Conservation (phyloP, 2,888 invertebrate genomes). For the Aquatica leii region DNA sequence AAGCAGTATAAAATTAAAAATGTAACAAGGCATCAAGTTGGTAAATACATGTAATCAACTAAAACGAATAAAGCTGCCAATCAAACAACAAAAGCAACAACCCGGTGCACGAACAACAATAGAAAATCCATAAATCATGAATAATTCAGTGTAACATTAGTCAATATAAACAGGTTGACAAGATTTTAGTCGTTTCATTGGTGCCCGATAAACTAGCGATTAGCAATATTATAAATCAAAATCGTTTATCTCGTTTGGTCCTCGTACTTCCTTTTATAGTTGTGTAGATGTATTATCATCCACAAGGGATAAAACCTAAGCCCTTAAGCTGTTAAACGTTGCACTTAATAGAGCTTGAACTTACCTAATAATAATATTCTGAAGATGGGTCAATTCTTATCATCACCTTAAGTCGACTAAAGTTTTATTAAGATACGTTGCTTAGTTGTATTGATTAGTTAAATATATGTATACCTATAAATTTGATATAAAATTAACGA, state of each 20-base stretch:
- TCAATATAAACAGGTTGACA: conserved; percentile 30
- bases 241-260: conserved; percentile 16
- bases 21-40: too few relatives aligned
- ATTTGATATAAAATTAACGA: too few relatives aligned
- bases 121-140: conserved; percentile 26
- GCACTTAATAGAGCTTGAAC: conserved; percentile 21
- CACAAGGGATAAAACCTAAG: conserved; percentile 25
- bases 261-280: conserved; percentile 9
- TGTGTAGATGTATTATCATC: conserved; percentile 22
- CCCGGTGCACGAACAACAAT: conserved; percentile 17
- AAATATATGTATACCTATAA: too few relatives aligned
- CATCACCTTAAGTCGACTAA: conserved; percentile 13
- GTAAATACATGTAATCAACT: not conserved
- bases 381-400: conserved; percentile 21
- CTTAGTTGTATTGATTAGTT: too few relatives aligned
- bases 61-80: not conserved
- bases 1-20: too few relatives aligned
- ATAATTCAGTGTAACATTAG: conserved; percentile 24
- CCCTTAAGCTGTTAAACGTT: conserved; percentile 21
- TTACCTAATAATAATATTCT: conserved; percentile 25
- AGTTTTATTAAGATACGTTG: conserved; percentile 20
- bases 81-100: conserved; percentile 12
- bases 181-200: conserved; percentile 18
- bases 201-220: conserved; percentile 21
- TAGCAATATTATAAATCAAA: conserved; percentile 25